Evolutionary conservation across 2,888 invertebrate genomes (phyloP).

Genomic region (Drosophila buzzatii): DNA sequence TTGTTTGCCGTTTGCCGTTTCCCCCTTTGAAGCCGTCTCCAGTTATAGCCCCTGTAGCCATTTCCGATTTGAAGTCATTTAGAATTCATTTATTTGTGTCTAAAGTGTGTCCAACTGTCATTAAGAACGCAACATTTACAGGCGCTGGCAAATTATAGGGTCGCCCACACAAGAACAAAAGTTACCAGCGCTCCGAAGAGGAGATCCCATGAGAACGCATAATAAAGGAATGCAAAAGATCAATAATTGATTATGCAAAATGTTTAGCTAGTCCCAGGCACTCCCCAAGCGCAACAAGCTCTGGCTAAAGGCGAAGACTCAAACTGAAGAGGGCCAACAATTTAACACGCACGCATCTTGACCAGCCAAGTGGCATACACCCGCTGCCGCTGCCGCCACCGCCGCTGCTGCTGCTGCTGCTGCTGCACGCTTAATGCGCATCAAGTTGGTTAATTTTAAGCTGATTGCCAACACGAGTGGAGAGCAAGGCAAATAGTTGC

Average conservation of each 20-base stretch:
- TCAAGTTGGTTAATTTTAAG: slow-evolving; percentile 74
- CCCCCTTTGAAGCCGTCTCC: slow-evolving; percentile 4
- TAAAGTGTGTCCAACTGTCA: slow-evolving; percentile 44
- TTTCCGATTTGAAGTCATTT: slow-evolving; percentile 42
- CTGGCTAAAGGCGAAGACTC: slow-evolving; percentile 9
- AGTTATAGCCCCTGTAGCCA: slow-evolving; percentile 21
- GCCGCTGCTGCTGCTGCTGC: slow-evolving; percentile 22
- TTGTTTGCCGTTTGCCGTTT: slow-evolving; percentile 41
- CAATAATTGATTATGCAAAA: slow-evolving; percentile 67
- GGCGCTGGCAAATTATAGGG: slow-evolving; percentile 43
- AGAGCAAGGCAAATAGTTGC: slow-evolving; percentile 56
- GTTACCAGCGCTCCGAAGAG: neutral
- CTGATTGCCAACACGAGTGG: slow-evolving; percentile 71
- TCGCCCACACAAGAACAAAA: slow-evolving; percentile 45
- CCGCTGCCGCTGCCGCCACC: slow-evolving; percentile 28
- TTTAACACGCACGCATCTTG: slow-evolving; percentile 58
- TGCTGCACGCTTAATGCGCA: slow-evolving; percentile 63
- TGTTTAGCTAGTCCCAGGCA: slow-evolving; percentile 43
- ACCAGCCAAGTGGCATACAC: slow-evolving; percentile 46
- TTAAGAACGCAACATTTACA: slow-evolving; percentile 38
- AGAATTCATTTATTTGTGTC: slow-evolving; percentile 44
- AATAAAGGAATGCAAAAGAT: slow-evolving; percentile 50
- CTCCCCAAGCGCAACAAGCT: slow-evolving; percentile 37
- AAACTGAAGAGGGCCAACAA: slow-evolving; percentile 42
- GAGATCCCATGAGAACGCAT: slow-evolving; percentile 19